Evolutionary conservation across 2,888 invertebrate species (phyloP).

Genomic region (Epistrophe grossulariae): DNA sequence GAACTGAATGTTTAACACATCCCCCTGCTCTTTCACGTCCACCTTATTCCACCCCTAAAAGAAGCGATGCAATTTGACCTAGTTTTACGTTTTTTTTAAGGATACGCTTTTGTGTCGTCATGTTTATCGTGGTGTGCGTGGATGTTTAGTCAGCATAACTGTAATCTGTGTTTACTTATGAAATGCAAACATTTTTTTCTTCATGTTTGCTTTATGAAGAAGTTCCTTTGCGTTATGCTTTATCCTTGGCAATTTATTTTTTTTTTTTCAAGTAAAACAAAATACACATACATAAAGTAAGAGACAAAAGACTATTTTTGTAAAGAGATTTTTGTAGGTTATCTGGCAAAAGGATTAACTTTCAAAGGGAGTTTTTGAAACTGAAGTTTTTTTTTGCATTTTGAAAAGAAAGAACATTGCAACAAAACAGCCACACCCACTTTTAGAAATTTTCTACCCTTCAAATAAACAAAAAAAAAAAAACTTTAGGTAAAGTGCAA

Average conservation of each 20-base stretch:
- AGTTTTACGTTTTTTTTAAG: conserved; percentile 56
- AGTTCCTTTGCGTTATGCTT: conserved; percentile 49
- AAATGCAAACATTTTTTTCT: conserved; percentile 55
- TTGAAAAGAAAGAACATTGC: conserved; percentile 13
- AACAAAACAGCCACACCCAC: conserved; percentile 65
- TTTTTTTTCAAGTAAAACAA: conserved; percentile 3
- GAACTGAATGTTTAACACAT: conserved; percentile 8
- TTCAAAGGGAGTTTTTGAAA: conserved; percentile 47
- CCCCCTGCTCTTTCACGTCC: background rate
- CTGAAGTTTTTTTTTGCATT: conserved; percentile 19
- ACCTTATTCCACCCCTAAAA: conserved; percentile 18
- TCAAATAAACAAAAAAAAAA: conserved; percentile 1
- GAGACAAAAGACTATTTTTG: conserved; percentile 36
- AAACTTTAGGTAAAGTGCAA: conserved; percentile 41
- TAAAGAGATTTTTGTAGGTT: conserved; percentile 53
- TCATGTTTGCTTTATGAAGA: conserved; percentile 29
- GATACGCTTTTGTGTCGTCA: conserved; percentile 49
- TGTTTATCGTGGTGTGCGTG: conserved; percentile 41
- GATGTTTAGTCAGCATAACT: conserved; percentile 67
- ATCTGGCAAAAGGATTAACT: conserved; percentile 61
- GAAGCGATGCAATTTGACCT: conserved; percentile 69
- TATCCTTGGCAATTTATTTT: conserved; percentile 59
- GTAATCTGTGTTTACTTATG: conserved; percentile 71
- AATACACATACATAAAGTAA: background rate
- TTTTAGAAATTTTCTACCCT: conserved; percentile 13